Evolutionary conservation across 1,140 invertebrate genomes (phyloP), one percentile per base, ranked within the genome.

Genomic region (Euura lappo): DNA sequence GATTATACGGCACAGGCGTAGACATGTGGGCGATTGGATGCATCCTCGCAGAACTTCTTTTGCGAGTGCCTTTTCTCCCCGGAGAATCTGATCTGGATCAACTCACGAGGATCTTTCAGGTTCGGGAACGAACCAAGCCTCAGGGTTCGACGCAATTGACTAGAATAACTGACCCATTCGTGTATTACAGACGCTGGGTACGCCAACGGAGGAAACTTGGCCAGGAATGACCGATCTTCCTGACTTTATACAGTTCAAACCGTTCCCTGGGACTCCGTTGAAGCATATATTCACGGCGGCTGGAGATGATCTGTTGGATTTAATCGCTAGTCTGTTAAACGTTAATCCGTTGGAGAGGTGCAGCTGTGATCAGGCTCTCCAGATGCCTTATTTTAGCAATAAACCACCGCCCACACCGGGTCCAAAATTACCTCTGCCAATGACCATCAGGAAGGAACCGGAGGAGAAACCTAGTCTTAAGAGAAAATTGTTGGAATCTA

Each of bases 1-100:
- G 95, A 68, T 94, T 96, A 83, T 99, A 99, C 89, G 95, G 96
- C 6, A 95, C 94, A 70, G 97, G 96, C 5, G 94, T 99, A n/a
- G 99, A 99, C 82, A 98, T 99, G 89, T 99, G 98, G 98, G 97
- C 98, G 11, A 91, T 98, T 8, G 98, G 98, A 5, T 99, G 99
- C 86, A 99, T 99, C 83, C 84, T 99, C 74, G 98, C 97, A 1
- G 99, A 99, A 88, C 88, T 99, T 11, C 86, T 99, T 69, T 88
- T 99, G 8, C 88, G 98, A 79, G 92, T 94, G 10, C 98, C 99
- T 2, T 96, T 99, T 79, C 90, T 99, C 68, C 97, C 97, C 45
- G 98, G 98, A 45, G 98, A 99, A 79, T 96, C 96, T 6, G 98
- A 99, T 88, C 88, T 99, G 64, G 98, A 99, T 89, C 98, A 99